These are phyloP conservation scores for Sapayoa aenigma DNA, from an alignment of 2,113 vertebrate species.

Conservation along the genomic window DNA sequence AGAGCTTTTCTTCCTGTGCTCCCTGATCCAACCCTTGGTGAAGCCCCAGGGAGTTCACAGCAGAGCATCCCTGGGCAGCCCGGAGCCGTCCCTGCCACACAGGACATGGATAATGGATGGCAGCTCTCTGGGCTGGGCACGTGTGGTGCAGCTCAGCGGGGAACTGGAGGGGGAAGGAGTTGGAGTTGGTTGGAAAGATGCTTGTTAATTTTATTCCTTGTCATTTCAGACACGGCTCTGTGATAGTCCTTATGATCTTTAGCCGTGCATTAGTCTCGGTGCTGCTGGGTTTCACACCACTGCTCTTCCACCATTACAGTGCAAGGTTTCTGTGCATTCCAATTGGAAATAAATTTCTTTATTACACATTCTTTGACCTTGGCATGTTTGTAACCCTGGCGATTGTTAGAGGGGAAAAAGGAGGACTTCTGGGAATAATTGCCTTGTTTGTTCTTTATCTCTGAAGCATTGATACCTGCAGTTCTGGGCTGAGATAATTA, in stretches of 20 bases:
- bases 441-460: conserved; percentile 61
- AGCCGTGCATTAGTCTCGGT: background rate
- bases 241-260: background rate
- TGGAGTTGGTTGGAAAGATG: background rate
- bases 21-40: background rate
- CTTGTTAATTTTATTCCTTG: conserved; percentile 26
- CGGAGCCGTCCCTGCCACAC: background rate
- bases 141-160: background rate
- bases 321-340: conserved; percentile 38
- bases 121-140: background rate
- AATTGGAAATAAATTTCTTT: conserved; percentile 52
- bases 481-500: conserved; percentile 64
- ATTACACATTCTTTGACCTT: conserved; percentile 58
- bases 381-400: conserved; percentile 50
- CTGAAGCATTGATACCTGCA: conserved; percentile 63
- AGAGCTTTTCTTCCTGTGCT: background rate
- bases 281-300: conserved; percentile 5
- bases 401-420: conserved; percentile 55
- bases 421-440: conserved; percentile 59
- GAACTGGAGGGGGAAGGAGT: background rate
- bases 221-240: background rate
- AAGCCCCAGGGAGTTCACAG: background rate
- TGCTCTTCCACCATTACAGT: conserved; percentile 3
- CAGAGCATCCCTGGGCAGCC: background rate
- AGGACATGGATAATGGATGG: fast-evolving